Percentiles rank a stretch among this genome's conserved stretches.
Conservation (phyloP, 1,140 invertebrate species). For the Ericerus pela region DNA sequence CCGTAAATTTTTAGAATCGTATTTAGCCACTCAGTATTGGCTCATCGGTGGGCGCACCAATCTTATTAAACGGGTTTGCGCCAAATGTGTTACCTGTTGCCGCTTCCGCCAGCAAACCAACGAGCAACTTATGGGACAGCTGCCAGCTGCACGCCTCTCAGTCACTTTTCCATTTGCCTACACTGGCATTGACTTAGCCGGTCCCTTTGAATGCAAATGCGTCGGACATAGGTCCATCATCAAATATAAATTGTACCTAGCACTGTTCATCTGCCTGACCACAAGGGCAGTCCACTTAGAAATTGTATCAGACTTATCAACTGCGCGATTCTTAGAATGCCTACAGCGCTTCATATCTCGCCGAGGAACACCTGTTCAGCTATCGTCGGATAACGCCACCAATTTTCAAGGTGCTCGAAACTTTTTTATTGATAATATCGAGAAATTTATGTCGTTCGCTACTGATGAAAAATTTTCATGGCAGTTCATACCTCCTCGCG, state of each 20-base stretch:
- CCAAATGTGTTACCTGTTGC: conserved; percentile 26
- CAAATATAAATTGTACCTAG: conserved; percentile 29
- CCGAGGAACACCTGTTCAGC: conserved; percentile 25
- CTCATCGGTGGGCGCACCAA: conserved; percentile 20
- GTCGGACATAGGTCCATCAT: too few species aligned
- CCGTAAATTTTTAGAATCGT: conserved; percentile 18
- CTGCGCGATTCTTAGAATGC: conserved; percentile 29
- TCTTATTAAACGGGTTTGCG: conserved; percentile 18
- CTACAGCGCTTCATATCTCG: conserved; percentile 30
- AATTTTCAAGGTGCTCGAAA: conserved; percentile 1
- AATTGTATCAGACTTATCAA: conserved; percentile 28
- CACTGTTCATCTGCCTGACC: conserved; percentile 33
- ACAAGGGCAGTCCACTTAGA: conserved; percentile 33
- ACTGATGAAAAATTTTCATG: not conserved
- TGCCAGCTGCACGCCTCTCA: conserved; percentile 25
- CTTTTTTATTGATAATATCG: not conserved
- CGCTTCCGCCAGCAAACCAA: conserved; percentile 5
- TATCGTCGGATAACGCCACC: conserved; percentile 29
- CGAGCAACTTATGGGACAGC: conserved; percentile 26
- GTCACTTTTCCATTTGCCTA: conserved; percentile 25
- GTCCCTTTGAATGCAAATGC: conserved; percentile 30
- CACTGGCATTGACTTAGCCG: conserved; percentile 31
- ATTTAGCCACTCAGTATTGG: conserved; percentile 26
- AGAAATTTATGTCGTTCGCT: too few species aligned
- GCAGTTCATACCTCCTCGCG: not conserved